Conservation (phyloP, 2,797 vertebrate species). For the Eulemur rubriventer region DNA sequence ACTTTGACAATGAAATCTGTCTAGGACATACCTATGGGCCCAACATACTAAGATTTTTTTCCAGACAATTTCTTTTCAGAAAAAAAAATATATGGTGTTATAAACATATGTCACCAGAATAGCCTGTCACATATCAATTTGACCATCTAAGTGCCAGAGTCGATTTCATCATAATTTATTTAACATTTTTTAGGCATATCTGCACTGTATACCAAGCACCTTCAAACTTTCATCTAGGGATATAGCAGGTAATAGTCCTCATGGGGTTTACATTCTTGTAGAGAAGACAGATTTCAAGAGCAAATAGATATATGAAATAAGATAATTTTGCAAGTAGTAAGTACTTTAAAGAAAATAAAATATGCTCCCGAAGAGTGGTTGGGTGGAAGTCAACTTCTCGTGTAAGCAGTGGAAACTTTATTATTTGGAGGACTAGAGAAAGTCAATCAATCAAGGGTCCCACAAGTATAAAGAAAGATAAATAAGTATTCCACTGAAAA, state of each 20-base stretch:
- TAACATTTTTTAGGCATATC: background rate
- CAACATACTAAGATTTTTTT: background rate
- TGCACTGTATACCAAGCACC: background rate
- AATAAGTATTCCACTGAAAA: conserved; percentile 29
- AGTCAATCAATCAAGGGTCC: background rate
- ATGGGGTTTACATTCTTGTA: background rate
- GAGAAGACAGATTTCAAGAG: conserved; percentile 9
- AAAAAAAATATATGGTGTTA: background rate
- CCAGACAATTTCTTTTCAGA: background rate
- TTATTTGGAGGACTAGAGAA: conserved; percentile 8
- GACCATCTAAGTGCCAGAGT: background rate
- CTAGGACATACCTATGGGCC: background rate
- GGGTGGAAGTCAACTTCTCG: background rate
- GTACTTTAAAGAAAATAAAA: background rate
- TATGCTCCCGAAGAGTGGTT: background rate
- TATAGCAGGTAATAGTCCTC: background rate
- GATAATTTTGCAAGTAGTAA: background rate
- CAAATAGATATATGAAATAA: background rate
- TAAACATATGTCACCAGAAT: conserved; percentile 33
- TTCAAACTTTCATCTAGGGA: background rate
- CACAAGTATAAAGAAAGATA: conserved; percentile 33
- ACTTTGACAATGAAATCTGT: conserved; percentile 2
- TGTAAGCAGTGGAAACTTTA: background rate
- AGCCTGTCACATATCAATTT: background rate
- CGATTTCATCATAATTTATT: background rate